Conservation (phyloP, 2,113 vertebrate species). For the Oceanodroma tethys region DNA sequence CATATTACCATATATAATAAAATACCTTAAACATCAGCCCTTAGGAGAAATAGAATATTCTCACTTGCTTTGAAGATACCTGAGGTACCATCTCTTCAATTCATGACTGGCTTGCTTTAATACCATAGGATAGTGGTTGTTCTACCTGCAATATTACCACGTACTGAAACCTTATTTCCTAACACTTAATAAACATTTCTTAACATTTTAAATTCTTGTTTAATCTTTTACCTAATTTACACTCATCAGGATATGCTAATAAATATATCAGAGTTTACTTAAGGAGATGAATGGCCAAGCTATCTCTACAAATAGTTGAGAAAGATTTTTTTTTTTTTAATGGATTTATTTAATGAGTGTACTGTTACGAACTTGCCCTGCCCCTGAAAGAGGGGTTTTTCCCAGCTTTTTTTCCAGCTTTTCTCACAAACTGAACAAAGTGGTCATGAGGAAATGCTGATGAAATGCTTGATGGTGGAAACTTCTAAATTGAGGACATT, state of each 20-base stretch:
- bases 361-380: not conserved
- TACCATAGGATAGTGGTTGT: not conserved
- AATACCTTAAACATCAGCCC: not conserved
- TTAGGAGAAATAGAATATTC: not conserved
- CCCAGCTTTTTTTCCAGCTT: not conserved
- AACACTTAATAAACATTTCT: not conserved
- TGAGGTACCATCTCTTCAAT: not conserved
- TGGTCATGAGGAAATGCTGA: not conserved
- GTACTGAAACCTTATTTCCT: not conserved
- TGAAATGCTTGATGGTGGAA: not conserved
- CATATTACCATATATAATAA: not conserved
- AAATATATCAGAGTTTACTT: not conserved
- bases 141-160: not conserved
- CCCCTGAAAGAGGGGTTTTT: accelerated
- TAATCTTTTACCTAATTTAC: not conserved
- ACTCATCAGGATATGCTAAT: not conserved
- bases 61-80: not conserved
- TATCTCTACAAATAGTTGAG: not conserved
- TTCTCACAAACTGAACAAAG: not conserved
- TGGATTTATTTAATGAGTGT: not conserved
- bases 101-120: not conserved
- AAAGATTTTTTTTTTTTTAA: not conserved
- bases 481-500: not conserved
- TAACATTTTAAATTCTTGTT: not conserved
- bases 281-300: not conserved